A percentile compares a stretch with the other conserved stretches of the same genome.
Evolutionary conservation across 2,888 invertebrate species (phyloP).

Genomic region (Limnephilus auricula): DNA sequence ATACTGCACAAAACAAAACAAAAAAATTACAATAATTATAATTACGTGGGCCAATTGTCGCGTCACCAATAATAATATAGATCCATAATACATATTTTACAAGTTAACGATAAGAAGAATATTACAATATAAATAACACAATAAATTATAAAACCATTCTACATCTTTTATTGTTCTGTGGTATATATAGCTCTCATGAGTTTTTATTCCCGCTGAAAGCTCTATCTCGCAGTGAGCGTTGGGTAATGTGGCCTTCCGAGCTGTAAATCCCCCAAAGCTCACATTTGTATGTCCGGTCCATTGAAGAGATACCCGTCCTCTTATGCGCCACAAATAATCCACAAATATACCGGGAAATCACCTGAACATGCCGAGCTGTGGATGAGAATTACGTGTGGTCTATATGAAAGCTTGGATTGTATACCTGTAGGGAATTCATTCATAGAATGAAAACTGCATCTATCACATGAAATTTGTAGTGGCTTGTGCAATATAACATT

Average conservation of each 20-base stretch:
- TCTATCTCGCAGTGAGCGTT: not conserved
- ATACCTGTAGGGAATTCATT: not conserved
- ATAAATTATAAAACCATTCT: not conserved
- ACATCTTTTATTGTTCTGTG: not conserved
- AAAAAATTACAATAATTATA: too few relatives aligned
- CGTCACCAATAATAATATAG: too few relatives aligned
- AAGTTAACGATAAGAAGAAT: too few relatives aligned
- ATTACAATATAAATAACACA: too few relatives aligned
- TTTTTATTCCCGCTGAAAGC: not conserved
- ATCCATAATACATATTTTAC: too few relatives aligned
- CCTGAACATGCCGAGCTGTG: not conserved
- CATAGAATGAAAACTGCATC: not conserved
- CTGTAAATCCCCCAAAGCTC: constrained; percentile 32
- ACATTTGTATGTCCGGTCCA: constrained; percentile 44
- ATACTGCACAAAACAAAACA: too few relatives aligned
- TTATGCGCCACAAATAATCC: constrained; percentile 36
- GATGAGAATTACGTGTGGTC: not conserved
- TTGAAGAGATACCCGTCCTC: constrained; percentile 36
- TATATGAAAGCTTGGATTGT: constrained; percentile 8
- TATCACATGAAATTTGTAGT: not conserved
- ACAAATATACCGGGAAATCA: constrained; percentile 34
- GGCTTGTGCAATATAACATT: too few relatives aligned
- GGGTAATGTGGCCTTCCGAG: not conserved
- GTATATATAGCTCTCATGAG: not conserved
- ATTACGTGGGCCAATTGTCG: too few relatives aligned